Conservation (phyloP, 2,797 vertebrate species). For the Pseudotriccus pelzelni region DNA sequence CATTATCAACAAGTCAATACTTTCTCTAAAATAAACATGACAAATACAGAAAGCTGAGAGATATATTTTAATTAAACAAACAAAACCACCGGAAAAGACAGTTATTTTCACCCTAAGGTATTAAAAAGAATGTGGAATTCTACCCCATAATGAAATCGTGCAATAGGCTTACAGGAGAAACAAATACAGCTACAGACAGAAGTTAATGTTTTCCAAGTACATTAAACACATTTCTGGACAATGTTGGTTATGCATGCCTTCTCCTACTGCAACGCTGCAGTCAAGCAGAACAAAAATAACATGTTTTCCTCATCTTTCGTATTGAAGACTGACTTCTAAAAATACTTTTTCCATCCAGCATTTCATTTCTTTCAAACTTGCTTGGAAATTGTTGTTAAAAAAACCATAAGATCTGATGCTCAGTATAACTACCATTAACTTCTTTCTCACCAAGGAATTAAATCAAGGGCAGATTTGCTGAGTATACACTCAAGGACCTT, state of each 20-base stretch:
- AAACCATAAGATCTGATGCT: background rate
- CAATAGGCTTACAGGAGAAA: background rate
- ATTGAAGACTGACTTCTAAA: background rate
- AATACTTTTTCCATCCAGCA: background rate
- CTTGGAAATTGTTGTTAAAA: background rate
- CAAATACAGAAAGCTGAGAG: background rate
- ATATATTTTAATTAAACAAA: background rate
- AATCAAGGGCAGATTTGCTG: background rate
- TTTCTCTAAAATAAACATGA: background rate
- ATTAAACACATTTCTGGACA: conserved; percentile 17
- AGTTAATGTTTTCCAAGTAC: conserved; percentile 50
- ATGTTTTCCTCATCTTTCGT: background rate
- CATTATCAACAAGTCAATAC: background rate
- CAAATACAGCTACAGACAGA: background rate
- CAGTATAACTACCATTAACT: background rate
- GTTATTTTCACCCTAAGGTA: background rate
- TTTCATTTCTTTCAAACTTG: background rate
- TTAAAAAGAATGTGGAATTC: background rate
- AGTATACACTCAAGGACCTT: background rate
- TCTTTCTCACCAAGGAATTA: background rate
- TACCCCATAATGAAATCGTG: background rate
- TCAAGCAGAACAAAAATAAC: conserved; percentile 36
- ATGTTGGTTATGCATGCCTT: conserved; percentile 17
- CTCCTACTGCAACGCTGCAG: background rate
- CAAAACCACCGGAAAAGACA: background rate